phyloP scores from a whole-genome alignment of 2,888 invertebrate genomes.

The Microplitis deprimator region DNA sequence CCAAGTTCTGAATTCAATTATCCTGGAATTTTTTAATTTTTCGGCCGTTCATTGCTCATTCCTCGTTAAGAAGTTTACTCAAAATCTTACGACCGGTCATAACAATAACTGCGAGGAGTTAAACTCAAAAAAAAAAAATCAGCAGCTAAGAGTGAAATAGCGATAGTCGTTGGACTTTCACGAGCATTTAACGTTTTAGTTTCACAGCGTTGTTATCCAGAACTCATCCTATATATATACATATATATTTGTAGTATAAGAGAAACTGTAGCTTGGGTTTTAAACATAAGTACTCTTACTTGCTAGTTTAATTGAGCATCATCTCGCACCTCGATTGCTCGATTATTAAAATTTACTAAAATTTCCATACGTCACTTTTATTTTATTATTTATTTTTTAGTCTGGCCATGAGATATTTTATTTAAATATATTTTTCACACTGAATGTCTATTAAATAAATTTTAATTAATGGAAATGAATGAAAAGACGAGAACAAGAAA shows the following conservation, averaged over 20 bases:
- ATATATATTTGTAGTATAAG: conserved; percentile 10
- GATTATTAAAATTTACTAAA: not conserved
- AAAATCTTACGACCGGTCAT: conserved; percentile 39
- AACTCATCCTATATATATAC: conserved; percentile 22
- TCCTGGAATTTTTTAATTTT: conserved; percentile 22
- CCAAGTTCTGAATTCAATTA: conserved; percentile 36
- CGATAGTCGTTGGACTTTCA: conserved; percentile 30
- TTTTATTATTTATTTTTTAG: not conserved
- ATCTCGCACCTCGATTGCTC: not conserved
- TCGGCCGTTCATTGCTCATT: conserved; percentile 39
- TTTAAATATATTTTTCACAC: no score
- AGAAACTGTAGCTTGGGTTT: not conserved
- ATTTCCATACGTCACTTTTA: not conserved
- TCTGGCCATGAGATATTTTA: no score
- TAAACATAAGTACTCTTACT: not conserved
- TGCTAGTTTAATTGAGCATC: not conserved
- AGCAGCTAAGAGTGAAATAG: not conserved
- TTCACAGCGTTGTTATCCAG: conserved; percentile 24
- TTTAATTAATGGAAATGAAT: conserved; percentile 7
- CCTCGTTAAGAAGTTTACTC: conserved; percentile 36
- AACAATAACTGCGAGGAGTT: conserved; percentile 40
- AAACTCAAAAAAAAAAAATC: conserved; percentile 6
- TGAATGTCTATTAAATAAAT: not conserved
- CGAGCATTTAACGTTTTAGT: conserved; percentile 40
- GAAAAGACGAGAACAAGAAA: not conserved